Percentiles rank a stretch among this genome's conserved stretches.
phyloP scores from a whole-genome alignment of 2,888 invertebrate genomes.

The Tortricodes alternella region DNA sequence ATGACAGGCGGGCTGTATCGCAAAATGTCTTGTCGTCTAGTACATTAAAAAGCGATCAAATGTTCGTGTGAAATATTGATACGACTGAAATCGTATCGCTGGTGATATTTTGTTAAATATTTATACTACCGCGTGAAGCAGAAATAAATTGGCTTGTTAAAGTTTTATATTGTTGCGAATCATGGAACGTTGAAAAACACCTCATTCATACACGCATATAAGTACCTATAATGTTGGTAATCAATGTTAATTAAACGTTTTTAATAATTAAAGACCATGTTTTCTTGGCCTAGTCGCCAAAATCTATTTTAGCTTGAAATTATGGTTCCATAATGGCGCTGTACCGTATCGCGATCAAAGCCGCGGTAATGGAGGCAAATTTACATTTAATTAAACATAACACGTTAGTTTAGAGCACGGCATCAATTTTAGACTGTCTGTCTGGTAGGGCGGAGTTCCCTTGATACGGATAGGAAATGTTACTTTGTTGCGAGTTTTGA shows the following conservation, averaged over 20 bases:
- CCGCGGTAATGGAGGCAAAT: conserved; percentile 43
- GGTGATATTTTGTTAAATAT: conserved; percentile 54
- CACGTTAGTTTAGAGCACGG: conserved; percentile 40
- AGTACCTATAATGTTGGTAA: no score
- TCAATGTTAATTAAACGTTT: no score
- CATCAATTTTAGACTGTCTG: conserved; percentile 37
- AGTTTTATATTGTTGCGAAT: neutral
- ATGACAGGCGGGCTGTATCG: conserved; percentile 55
- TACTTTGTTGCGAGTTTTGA: no score
- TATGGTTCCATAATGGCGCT: conserved; percentile 16
- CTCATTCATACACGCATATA: neutral
- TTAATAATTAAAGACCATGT: neutral
- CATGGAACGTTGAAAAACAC: neutral
- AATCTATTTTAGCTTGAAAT: neutral
- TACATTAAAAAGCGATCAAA: conserved; percentile 72
- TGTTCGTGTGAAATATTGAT: conserved; percentile 51
- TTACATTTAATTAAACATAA: conserved; percentile 59
- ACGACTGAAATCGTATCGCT: conserved; percentile 38
- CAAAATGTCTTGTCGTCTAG: conserved; percentile 58
- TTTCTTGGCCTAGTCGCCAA: conserved; percentile 1
- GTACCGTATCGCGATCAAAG: conserved; percentile 55
- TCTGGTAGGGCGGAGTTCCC: conserved; percentile 25
- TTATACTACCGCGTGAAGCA: conserved; percentile 42
- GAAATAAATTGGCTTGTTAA: conserved; percentile 40
- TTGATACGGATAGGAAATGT: neutral